Evolutionary conservation across 2,797 vertebrate genomes (phyloP).

Genomic region (Poecile montanus): DNA sequence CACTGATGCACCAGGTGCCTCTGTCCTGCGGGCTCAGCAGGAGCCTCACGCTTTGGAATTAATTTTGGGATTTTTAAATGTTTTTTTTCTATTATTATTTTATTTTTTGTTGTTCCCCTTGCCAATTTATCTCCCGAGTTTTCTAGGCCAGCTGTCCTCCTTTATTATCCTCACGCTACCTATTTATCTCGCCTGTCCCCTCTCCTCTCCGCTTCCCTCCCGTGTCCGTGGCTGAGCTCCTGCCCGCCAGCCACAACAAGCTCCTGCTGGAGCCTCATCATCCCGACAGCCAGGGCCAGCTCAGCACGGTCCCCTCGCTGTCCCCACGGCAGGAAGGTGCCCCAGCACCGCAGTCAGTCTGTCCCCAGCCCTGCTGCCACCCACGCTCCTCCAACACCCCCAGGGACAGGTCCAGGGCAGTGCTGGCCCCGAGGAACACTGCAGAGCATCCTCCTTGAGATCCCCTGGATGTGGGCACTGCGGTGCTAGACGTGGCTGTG

Average conservation of each 20-base stretch:
- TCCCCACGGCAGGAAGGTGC: neutral
- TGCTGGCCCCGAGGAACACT: neutral
- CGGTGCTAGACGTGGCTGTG: rapidly evolving
- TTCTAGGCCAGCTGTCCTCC: constrained; percentile 68
- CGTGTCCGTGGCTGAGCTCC: neutral
- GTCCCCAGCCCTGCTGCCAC: neutral
- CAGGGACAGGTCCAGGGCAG: neutral
- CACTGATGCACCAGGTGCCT: rapidly evolving
- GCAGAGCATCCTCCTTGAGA: neutral
- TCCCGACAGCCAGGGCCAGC: neutral
- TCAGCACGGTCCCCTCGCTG: neutral
- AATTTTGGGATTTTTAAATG: neutral
- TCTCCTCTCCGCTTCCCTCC: neutral
- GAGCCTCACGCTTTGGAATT: neutral
- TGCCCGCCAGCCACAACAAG: constrained; percentile 44
- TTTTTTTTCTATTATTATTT: no score
- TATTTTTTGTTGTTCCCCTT: neutral
- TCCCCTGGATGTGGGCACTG: neutral
- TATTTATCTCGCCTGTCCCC: constrained; percentile 21
- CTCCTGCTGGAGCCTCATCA: neutral
- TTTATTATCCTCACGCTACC: constrained; percentile 48
- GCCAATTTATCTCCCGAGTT: neutral
- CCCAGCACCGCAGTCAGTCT: neutral
- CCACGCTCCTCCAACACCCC: rapidly evolving
- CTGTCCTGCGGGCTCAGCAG: neutral